Conservation (phyloP, 2,888 invertebrate species). For the Hirtodrosophila confusa region DNA sequence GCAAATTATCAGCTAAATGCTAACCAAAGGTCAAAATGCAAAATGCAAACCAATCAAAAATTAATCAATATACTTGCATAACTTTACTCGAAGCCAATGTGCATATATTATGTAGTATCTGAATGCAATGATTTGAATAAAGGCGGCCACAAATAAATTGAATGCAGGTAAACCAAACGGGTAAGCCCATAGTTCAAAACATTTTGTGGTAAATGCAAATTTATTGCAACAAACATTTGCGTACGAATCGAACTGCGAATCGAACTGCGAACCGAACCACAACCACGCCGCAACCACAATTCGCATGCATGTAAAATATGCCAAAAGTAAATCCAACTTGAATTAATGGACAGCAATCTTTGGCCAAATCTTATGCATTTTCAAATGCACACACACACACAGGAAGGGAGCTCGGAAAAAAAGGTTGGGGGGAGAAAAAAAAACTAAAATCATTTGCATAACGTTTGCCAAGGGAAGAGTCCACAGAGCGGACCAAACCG, state of each 20-base stretch:
- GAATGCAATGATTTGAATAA: constrained; percentile 64
- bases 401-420: constrained; percentile 12
- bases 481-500: constrained; percentile 12
- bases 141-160: constrained; percentile 72
- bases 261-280: constrained; percentile 21
- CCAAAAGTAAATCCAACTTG: constrained; percentile 80
- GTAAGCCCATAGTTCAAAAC: constrained; percentile 70
- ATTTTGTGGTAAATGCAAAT: constrained; percentile 78
- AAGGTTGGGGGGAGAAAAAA: constrained; percentile 1
- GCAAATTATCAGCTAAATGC: constrained; percentile 65
- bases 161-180: constrained; percentile 56
- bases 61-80: constrained; percentile 65
- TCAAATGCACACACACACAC: constrained; percentile 59
- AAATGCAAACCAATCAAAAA: constrained; percentile 66
- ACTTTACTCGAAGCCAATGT: constrained; percentile 43
- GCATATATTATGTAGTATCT: constrained; percentile 6
- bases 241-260: constrained; percentile 66
- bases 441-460: constrained; percentile 67
- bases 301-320: constrained; percentile 78
- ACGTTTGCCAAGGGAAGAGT: constrained; percentile 37
- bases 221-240: constrained; percentile 72
- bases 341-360: constrained; percentile 80
- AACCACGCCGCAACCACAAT: constrained; percentile 51
- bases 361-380: constrained; percentile 79
- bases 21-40: constrained; percentile 44